Percentiles rank a stretch among this genome's conserved stretches.
These are phyloP conservation scores for Drosophila multiciliata DNA, from an alignment of 2,888 invertebrate genomes.

Conservation along the genomic window DNA sequence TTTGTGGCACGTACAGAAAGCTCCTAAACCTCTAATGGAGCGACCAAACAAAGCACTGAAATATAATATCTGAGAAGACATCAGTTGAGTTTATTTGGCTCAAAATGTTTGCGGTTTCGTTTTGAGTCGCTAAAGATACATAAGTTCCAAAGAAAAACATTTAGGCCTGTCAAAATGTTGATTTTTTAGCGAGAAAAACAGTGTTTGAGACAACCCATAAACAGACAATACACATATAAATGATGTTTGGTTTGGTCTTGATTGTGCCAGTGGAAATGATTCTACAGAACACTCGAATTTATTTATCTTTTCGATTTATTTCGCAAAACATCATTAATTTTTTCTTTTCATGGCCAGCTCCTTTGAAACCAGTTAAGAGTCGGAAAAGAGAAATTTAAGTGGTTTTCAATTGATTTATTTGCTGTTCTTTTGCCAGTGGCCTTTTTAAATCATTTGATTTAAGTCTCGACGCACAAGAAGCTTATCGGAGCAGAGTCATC, in stretches of 20 bases:
- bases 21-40: neutral
- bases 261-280: slow-evolving; percentile 20
- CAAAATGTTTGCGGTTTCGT: neutral
- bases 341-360: slow-evolving; percentile 32
- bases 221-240: slow-evolving; percentile 19
- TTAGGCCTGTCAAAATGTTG: neutral
- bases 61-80: neutral
- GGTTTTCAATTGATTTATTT: slow-evolving; percentile 70
- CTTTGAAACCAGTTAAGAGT: slow-evolving; percentile 43
- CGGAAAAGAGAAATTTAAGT: slow-evolving; percentile 56
- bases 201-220: slow-evolving; percentile 14
- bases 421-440: slow-evolving; percentile 30
- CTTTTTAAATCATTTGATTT: slow-evolving; percentile 26
- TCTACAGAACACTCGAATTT: slow-evolving; percentile 28
- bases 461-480: slow-evolving; percentile 18
- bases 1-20: slow-evolving; percentile 4
- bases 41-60: neutral
- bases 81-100: slow-evolving; percentile 1
- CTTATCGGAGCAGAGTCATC: slow-evolving; percentile 14
- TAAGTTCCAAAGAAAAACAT: neutral
- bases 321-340: slow-evolving; percentile 46
- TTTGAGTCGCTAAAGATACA: neutral
- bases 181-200: neutral
- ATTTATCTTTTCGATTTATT: slow-evolving; percentile 30
- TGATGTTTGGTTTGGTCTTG: slow-evolving; percentile 25